These are phyloP conservation scores for Noctilio leporinus DNA, from an alignment of 2,113 vertebrate species.

Conservation along the genomic window DNA sequence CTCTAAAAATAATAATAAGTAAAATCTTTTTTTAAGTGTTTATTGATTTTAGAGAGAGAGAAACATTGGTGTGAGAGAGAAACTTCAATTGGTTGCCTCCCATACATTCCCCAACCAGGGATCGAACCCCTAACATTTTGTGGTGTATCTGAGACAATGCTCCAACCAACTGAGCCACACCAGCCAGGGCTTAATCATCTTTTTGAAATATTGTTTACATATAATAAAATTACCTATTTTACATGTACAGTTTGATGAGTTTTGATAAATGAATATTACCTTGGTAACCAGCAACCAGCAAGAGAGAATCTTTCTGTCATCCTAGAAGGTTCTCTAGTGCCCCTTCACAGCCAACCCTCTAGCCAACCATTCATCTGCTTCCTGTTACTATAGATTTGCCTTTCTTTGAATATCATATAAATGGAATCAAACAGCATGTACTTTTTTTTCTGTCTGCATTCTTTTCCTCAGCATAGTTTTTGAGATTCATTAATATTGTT, in stretches of 20 bases:
- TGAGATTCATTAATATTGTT: neutral
- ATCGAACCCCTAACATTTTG: no score
- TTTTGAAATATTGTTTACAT: neutral
- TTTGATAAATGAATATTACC: neutral
- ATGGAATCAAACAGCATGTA: no score
- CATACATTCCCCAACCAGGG: no score
- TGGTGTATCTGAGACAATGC: no score
- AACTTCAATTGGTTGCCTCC: no score
- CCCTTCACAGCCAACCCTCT: neutral
- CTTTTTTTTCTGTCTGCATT: conserved; percentile 18
- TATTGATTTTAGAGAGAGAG: no score
- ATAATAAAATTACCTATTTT: conserved; percentile 1
- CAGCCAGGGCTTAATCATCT: neutral
- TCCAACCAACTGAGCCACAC: no score
- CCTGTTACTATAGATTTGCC: neutral
- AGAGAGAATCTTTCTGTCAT: neutral
- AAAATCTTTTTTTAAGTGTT: no score
- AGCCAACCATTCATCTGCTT: neutral
- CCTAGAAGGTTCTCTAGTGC: neutral
- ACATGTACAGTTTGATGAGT: neutral
- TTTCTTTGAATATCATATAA: no score
- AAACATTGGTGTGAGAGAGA: no score
- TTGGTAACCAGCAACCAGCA: neutral
- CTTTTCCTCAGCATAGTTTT: neutral
- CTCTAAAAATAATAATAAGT: no score